Evolutionary conservation across 2,113 vertebrate genomes (phyloP), one percentile per base, ranked within the genome.

Genomic region (Willisornis vidua): DNA sequence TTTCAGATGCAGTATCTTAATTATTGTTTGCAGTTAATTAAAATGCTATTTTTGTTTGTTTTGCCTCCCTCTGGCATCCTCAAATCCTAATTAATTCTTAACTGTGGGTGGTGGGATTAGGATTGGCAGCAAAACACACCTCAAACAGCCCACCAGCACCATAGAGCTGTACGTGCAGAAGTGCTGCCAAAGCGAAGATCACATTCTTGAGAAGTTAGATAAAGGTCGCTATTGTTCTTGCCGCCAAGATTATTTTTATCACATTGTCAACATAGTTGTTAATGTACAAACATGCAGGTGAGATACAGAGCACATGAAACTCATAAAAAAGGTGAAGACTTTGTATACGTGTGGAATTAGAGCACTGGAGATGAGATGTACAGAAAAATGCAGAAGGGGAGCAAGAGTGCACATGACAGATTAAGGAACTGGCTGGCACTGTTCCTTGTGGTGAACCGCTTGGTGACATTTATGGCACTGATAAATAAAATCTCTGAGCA

Each of bases 1-100:
- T 79, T 66, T 76, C 89, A 95, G 87, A 95, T 95, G 89, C 58
- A 82, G 73, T 70, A 54, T 79, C 85, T 82, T 94, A 95, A 97
- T 95, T 94, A 89, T 91, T 94, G 94, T 96, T 96, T 97, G 65
- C 78, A 66, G 87, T 94, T 96, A 95, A 96, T 97, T 91, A 96
- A 95, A 95, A 70, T 85, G 85, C 91, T 97, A 85, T 91, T 96
- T 97, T 95, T 96, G 74, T 93, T 95, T 96, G 89, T 26, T 94
- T 96, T 95, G 83, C 83, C 61, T 93, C 93, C 93, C 92, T 93
- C 83, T 94, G 92, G 92, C 93, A 86, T 61, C 55, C 80, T 90
- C 75, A 65, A 58, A 15, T 37, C 61, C 91, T 94, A 96, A 96
- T 96, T 97, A 97, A 76, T 89, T 94, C 95, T 70, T 46, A 93